Base-by-base conservation (phyloP, 2,113 vertebrate genomes). In the Hylia prasina region DNA sequence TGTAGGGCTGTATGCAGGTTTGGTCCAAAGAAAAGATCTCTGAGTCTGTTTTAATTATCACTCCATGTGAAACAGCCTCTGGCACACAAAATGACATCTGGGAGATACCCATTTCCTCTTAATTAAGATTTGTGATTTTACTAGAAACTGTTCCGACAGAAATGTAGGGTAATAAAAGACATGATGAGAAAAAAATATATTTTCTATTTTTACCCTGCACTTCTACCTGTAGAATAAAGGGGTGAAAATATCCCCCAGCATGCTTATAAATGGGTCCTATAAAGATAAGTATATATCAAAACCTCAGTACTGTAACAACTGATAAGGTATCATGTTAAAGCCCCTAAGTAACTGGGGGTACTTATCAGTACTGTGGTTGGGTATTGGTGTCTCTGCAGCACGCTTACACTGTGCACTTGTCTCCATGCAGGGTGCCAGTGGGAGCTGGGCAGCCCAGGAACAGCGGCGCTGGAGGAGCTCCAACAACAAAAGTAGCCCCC, bases 341-440 rank as follows among this genome's bases (percentile, higher is more conserved):
- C 17, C 28, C 28, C 30, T 11, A 10, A 44, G 47, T 58, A 70
- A 72, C 42, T 73, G 27, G 14, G 22, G 31, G 40, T 30, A 25
- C 42, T 65, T 76, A 25, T 23, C 63, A 51, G 47, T 31, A 16
- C 19, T 13, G 27, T 56, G 28, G 25, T 35, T 60, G 25, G 4
- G 12, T 84, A 9, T 2, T 2, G 4, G 37, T 28, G 13, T 88
- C 79, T 73, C 39, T 37, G 54, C 78, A 69, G 15, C 4, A 2
- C 8, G 19, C 68, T 96, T 24, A 90, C 4, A 1, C 70, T 83
- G 15, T 94, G 13, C 54, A 51, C 71, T 97, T 88, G 10, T 91
- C 86, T 94, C 85, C 39, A 17, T 50, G 35, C 95, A 99, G 99
- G 97, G 98, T 99, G 90, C 99, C 99, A 4, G 98, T 98, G 97